Evolutionary conservation across 1,140 invertebrate genomes (phyloP).

Genomic region (Ceratina japonica): DNA sequence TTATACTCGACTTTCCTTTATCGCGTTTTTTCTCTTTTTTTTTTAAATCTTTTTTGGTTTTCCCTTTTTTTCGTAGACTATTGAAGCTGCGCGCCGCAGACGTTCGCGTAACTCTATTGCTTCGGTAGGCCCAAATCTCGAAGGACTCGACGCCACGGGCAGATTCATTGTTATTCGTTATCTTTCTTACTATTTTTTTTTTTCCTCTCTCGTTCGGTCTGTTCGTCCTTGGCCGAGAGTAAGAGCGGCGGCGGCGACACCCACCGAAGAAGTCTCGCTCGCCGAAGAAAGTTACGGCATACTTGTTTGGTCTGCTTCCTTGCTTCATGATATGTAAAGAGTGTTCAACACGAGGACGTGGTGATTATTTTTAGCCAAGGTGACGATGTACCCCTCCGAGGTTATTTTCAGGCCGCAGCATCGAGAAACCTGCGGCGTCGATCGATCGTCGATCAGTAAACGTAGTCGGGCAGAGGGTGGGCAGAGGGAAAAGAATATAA

Average conservation of each 20-base stretch:
- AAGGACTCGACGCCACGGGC: slow-evolving; percentile 57
- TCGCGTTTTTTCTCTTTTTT: slow-evolving; percentile 15
- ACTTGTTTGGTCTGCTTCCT: slow-evolving; percentile 67
- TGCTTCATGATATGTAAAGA: slow-evolving; percentile 91
- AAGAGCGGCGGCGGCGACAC: slow-evolving; percentile 30
- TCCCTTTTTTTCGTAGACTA: slow-evolving; percentile 58
- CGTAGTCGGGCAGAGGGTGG: too few relatives aligned
- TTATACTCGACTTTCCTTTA: slow-evolving; percentile 47
- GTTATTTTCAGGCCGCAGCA: slow-evolving; percentile 98
- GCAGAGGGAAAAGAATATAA: not conserved
- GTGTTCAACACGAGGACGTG: slow-evolving; percentile 98
- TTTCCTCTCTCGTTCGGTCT: slow-evolving; percentile 23
- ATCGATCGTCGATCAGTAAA: slow-evolving; percentile 1
- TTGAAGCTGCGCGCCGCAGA: slow-evolving; percentile 72
- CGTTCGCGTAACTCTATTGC: slow-evolving; percentile 69
- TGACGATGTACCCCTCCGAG: slow-evolving; percentile 97
- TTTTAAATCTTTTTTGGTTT: too few relatives aligned
- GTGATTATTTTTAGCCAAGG: slow-evolving; percentile 98
- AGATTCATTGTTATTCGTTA: slow-evolving; percentile 44
- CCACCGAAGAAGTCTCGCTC: slow-evolving; percentile 62
- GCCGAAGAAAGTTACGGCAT: slow-evolving; percentile 64
- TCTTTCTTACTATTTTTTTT: slow-evolving; percentile 39
- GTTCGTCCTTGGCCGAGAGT: slow-evolving; percentile 69
- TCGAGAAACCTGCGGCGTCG: slow-evolving; percentile 88
- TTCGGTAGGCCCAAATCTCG: slow-evolving; percentile 76